Conservation (phyloP, 2,113 vertebrate species). For the Tympanuchus pallidicinctus region DNA sequence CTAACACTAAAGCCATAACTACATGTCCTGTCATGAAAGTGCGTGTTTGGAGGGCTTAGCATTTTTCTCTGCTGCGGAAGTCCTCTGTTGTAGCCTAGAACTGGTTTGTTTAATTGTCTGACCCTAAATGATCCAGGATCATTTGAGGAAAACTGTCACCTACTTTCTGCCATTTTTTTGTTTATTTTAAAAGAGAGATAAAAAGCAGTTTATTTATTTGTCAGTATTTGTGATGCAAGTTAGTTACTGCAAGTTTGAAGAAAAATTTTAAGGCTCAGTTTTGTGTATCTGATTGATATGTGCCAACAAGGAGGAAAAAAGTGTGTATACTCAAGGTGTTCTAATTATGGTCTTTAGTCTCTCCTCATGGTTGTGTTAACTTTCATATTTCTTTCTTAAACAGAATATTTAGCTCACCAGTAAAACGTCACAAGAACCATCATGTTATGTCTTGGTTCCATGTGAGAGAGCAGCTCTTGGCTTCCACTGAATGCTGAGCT, state of each 20-base stretch:
- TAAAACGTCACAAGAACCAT: background rate
- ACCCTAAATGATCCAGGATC: background rate
- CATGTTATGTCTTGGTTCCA: background rate
- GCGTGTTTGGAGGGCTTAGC: background rate
- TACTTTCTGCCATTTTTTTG: background rate
- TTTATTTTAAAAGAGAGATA: background rate
- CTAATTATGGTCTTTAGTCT: background rate
- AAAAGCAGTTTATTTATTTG: background rate
- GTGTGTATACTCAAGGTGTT: background rate
- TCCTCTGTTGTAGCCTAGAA: background rate
- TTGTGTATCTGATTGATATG: background rate
- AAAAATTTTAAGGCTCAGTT: background rate
- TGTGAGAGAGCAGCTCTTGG: background rate
- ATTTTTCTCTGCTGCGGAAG: background rate
- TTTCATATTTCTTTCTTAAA: constrained; percentile 6
- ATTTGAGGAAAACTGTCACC: background rate
- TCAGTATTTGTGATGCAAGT: background rate
- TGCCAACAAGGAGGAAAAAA: background rate
- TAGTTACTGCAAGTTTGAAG: background rate
- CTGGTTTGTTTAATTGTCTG: background rate
- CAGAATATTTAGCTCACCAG: background rate
- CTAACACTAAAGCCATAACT: background rate
- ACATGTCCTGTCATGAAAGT: background rate
- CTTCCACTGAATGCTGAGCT: background rate
- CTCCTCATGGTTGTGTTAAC: background rate